Percentiles rank a stretch among this genome's conserved stretches.
phyloP scores from a whole-genome alignment of 2,113 vertebrate genomes.

The Phocoena phocoena region DNA sequence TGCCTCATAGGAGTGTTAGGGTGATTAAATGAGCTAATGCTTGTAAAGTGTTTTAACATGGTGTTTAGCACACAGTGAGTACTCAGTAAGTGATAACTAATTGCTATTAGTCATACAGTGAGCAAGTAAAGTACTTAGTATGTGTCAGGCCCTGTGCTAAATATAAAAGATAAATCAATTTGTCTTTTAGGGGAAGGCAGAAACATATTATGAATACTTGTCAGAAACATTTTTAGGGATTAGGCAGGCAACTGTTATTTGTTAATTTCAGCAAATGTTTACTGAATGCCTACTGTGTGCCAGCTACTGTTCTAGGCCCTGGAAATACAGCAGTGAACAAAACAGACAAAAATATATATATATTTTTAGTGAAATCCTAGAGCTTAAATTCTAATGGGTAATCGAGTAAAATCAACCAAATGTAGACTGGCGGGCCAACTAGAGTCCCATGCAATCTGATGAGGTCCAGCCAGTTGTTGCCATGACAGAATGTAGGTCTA shows the following conservation, averaged over 20 bases:
- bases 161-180: slow-evolving; percentile 4
- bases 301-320: not conserved
- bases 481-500: not conserved
- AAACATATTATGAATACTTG: not conserved
- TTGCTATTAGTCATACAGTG: not conserved
- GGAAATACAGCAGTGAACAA: not conserved
- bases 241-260: not conserved
- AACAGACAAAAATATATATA: slow-evolving; percentile 19
- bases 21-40: not conserved
- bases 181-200: not conserved
- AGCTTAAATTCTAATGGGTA: slow-evolving; percentile 28
- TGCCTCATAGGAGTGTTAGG: not conserved
- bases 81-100: not conserved
- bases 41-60: not conserved
- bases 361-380: not conserved
- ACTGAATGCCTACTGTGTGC: not conserved
- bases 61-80: not conserved
- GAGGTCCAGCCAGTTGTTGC: not conserved
- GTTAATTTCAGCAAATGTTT: slow-evolving; percentile 42
- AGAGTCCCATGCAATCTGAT: not conserved
- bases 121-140: not conserved
- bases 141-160: not conserved
- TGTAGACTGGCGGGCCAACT: not conserved
- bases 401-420: not conserved
- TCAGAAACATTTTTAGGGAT: not conserved